These are phyloP conservation scores for Hanleya hanleyi DNA, from an alignment of 2,888 invertebrate genomes.

Conservation along the genomic window DNA sequence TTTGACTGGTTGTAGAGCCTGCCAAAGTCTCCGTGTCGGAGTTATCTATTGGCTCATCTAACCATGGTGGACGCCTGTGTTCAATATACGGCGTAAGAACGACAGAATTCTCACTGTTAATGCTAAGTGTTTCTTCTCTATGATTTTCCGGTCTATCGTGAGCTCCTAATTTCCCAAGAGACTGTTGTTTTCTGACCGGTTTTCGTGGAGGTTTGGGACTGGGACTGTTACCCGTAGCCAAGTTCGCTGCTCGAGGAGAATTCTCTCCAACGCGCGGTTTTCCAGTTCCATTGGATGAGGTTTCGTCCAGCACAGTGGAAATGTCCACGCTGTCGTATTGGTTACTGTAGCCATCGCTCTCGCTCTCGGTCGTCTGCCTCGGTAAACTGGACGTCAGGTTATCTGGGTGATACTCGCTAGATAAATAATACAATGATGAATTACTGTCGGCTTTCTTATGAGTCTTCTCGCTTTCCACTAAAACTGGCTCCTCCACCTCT, in stretches of 20 bases:
- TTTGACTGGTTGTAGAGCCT: neutral
- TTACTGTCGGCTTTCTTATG: slow-evolving; percentile 8
- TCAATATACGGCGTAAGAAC: neutral
- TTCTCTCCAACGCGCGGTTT: neutral
- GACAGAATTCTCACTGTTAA: neutral
- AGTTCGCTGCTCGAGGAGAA: neutral
- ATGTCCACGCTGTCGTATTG: slow-evolving; percentile 52
- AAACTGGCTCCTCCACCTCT: slow-evolving; percentile 3
- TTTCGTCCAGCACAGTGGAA: slow-evolving; percentile 39
- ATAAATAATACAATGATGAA: slow-evolving; percentile 48
- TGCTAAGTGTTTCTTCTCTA: neutral
- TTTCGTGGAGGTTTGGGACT: neutral
- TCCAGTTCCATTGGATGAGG: neutral
- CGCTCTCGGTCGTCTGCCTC: slow-evolving; percentile 34
- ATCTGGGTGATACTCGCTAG: slow-evolving; percentile 56
- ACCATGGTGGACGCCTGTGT: neutral
- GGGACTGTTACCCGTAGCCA: neutral
- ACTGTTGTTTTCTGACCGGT: neutral
- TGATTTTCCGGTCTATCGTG: neutral
- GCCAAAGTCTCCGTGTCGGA: neutral
- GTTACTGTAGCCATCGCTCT: slow-evolving; percentile 39
- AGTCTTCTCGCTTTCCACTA: neutral
- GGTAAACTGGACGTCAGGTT: slow-evolving; percentile 42
- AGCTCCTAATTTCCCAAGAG: neutral
- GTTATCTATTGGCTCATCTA: neutral